These are phyloP conservation scores for Apantesis nais DNA, from an alignment of 2,888 invertebrate genomes.

Conservation along the genomic window DNA sequence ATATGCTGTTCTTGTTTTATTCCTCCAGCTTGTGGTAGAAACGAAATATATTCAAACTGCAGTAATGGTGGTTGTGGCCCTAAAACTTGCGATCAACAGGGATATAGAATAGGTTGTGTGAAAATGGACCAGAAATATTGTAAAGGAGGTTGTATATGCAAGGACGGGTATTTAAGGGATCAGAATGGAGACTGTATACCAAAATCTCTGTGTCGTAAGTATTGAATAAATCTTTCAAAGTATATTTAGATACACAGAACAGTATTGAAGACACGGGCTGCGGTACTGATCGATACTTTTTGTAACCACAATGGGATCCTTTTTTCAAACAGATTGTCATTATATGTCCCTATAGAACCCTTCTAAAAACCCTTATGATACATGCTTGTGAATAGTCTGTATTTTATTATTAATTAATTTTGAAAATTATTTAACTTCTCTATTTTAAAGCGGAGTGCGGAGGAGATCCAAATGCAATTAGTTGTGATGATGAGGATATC, in stretches of 20 bases:
- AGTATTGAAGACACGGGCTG: no score
- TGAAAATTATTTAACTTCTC: background rate
- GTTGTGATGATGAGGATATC: conserved; percentile 39
- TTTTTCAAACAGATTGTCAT: background rate
- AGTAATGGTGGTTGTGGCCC: conserved; percentile 24
- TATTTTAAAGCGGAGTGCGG: conserved; percentile 43
- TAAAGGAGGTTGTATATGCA: conserved; percentile 16
- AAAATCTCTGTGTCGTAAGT: conserved; percentile 48
- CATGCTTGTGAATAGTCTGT: background rate
- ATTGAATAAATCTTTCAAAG: background rate
- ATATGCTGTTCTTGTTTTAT: background rate
- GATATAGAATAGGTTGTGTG: conserved; percentile 15
- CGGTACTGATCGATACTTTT: no score
- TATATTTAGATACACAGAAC: background rate
- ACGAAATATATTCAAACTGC: conserved; percentile 22
- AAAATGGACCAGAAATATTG: conserved; percentile 16
- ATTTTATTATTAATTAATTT: background rate
- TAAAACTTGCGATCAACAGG: conserved; percentile 17
- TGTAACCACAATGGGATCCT: no score
- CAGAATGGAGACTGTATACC: conserved; percentile 46
- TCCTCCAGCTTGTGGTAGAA: conserved; percentile 25
- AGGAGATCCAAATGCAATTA: conserved; percentile 46
- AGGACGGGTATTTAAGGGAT: conserved; percentile 35
- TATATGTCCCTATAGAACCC: background rate
- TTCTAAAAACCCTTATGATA: background rate